A percentile compares a stretch with the other conserved stretches of the same genome.
Conservation (phyloP, 1,140 invertebrate genomes). For the Penaeus indicus region DNA sequence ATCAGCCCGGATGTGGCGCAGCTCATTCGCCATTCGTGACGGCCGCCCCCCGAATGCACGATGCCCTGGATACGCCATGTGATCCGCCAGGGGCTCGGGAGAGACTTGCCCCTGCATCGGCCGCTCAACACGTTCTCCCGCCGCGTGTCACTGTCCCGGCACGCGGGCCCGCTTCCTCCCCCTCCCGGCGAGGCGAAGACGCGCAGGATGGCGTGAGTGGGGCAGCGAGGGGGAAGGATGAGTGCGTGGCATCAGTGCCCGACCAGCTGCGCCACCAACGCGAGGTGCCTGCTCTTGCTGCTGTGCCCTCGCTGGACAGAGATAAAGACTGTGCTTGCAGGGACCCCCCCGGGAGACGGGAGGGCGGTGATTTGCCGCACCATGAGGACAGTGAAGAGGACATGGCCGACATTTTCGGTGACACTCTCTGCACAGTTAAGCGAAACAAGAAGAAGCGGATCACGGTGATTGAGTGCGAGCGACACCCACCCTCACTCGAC, state of each 20-base stretch:
- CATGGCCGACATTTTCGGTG: constrained; percentile 6
- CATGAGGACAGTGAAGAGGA: neutral
- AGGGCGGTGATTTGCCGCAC: neutral
- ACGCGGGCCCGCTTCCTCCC: neutral
- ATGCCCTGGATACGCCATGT: too few relatives aligned
- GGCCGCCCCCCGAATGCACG: too few relatives aligned
- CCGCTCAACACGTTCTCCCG: constrained; percentile 1
- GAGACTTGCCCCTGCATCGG: neutral
- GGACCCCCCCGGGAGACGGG: too few relatives aligned
- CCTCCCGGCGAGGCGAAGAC: neutral
- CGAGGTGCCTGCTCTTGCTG: neutral
- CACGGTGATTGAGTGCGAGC: too few relatives aligned
- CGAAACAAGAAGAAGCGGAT: too few relatives aligned
- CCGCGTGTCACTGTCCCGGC: neutral
- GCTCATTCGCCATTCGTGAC: too few relatives aligned
- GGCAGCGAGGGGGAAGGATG: neutral
- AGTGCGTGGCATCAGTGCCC: constrained; percentile 33
- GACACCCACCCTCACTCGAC: too few relatives aligned
- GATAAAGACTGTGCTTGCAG: too few relatives aligned
- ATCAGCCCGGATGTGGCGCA: too few relatives aligned
- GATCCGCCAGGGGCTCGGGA: too few relatives aligned
- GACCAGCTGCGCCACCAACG: constrained; percentile 35
- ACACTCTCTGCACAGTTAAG: neutral
- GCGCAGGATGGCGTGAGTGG: constrained; percentile 9
- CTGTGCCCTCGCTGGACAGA: neutral